Base-by-base conservation (phyloP, 2,797 vertebrate genomes). In the Dryobates pubescens region DNA sequence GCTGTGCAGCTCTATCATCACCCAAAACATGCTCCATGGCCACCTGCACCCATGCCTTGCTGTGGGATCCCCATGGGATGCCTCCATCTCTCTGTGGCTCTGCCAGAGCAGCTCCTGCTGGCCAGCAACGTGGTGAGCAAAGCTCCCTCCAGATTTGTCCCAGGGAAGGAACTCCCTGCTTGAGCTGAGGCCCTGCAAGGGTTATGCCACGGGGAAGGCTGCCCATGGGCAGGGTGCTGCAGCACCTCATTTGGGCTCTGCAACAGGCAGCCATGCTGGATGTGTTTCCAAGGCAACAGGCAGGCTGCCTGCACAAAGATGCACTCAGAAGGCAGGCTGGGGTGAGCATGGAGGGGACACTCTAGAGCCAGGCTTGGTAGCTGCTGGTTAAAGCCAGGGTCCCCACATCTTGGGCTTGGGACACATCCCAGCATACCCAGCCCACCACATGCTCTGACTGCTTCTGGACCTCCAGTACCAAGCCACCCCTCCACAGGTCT, bases 201-300 rank as follows among this genome's bases (percentile, higher is more conserved):
- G 12, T 2, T 12, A 17, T 17, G 54, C 29, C 24, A 19, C 0
- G 29, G 57, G 49, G 22, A 30, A 0, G 2, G 4, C 47, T 53
- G 83, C 73, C 34, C 4, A 3, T 1, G 19, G 78, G 24, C 8
- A 54, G 32, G 92, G 29, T 8, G 18, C 77, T 32, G 30, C 58
- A 63, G 82, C 51, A 81, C 73, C 73, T 72, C 7, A 0, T 3
- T 22, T 10, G 1, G 67, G 89, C 74, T 86, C 58, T 0, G 8
- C 49, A 61, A 45, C 0, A 2, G 76, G 76, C 64, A 69, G 78
- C 59, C 0, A 1, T 13, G 76, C 57, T 43, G 86, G 89, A 75
- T 90, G 85, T 2, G 92, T 96, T 96, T 88, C 96, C 96, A 96
- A 54, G 95, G 96, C 92, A 94, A 97, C 94, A 56, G 73, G 36